A percentile compares a stretch with the other conserved stretches of the same genome.
phyloP scores from a whole-genome alignment of 2,113 vertebrate species.

The Meriones unguiculatus region DNA sequence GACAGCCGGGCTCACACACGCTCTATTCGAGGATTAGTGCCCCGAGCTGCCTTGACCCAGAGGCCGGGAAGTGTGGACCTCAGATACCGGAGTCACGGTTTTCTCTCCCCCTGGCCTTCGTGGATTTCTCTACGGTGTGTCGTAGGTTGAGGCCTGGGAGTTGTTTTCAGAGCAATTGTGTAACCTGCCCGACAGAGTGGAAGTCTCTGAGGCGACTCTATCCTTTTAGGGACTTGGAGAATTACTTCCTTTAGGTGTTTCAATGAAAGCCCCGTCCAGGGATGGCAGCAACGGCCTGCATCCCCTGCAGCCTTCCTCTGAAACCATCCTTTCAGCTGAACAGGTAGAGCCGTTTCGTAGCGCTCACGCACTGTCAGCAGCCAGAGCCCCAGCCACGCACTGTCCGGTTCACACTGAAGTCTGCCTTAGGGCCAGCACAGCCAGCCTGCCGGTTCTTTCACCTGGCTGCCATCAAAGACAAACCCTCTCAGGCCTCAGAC shows the following conservation, averaged over 20 bases:
- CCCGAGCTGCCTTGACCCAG: neutral
- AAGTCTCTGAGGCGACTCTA: too few relatives aligned
- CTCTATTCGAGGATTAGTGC: neutral
- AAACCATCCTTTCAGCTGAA: slow-evolving; percentile 5
- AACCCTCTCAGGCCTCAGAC: neutral
- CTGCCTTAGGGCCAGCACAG: neutral
- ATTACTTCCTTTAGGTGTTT: slow-evolving; percentile 17
- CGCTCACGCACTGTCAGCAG: neutral
- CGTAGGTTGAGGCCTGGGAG: slow-evolving; percentile 13
- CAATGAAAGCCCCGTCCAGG: neutral
- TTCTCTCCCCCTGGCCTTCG: neutral
- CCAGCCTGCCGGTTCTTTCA: neutral
- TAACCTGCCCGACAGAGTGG: neutral
- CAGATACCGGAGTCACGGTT: neutral
- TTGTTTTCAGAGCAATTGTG: neutral
- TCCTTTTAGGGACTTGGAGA: neutral
- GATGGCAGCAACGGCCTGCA: neutral
- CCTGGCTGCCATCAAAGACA: neutral
- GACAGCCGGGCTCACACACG: neutral
- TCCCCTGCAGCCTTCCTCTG: neutral
- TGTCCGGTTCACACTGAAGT: neutral
- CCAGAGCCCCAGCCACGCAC: neutral
- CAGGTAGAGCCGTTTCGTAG: neutral
- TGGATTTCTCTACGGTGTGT: neutral
- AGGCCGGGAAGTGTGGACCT: neutral